Conservation (phyloP, 2,888 invertebrate species). For the Azorinus chamasolen region DNA sequence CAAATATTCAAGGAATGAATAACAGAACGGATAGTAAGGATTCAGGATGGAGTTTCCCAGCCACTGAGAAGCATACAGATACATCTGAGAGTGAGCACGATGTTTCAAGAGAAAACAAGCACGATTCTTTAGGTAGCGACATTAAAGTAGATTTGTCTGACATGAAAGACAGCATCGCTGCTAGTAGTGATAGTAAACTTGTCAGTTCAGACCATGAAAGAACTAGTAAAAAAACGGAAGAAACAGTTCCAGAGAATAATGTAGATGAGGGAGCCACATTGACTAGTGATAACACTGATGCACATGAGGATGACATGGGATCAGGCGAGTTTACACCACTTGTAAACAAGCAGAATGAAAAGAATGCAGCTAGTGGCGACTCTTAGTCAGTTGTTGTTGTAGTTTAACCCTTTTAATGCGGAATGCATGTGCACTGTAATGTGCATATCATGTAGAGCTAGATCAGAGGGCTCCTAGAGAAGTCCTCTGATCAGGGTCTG, state of each 20-base stretch:
- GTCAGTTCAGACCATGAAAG: constrained; percentile 34
- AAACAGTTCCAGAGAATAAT: background rate
- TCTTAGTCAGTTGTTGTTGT: background rate
- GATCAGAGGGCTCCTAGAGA: too few species aligned
- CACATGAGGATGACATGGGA: constrained; percentile 33
- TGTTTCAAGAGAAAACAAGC: constrained; percentile 8
- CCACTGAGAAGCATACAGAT: constrained; percentile 43
- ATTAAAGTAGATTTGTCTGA: constrained; percentile 2
- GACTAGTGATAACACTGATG: constrained; percentile 36
- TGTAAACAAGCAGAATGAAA: constrained; percentile 20
- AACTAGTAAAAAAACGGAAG: constrained; percentile 42
- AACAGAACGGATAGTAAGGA: constrained; percentile 53
- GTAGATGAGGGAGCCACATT: constrained; percentile 9
- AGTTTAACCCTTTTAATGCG: too few species aligned
- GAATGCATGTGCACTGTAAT: too few species aligned
- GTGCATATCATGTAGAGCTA: too few species aligned
- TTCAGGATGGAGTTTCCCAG: constrained; percentile 60
- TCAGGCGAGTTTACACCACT: constrained; percentile 63
- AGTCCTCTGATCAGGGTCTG: too few species aligned
- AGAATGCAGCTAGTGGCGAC: background rate
- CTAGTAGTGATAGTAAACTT: constrained; percentile 8
- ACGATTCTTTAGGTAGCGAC: constrained; percentile 1
- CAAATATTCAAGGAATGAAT: constrained; percentile 27
- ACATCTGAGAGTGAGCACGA: constrained; percentile 38
- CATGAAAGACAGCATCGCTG: constrained; percentile 2